phyloP scores from a whole-genome alignment of 2,113 vertebrate genomes.

The Australoheros scitulus region DNA sequence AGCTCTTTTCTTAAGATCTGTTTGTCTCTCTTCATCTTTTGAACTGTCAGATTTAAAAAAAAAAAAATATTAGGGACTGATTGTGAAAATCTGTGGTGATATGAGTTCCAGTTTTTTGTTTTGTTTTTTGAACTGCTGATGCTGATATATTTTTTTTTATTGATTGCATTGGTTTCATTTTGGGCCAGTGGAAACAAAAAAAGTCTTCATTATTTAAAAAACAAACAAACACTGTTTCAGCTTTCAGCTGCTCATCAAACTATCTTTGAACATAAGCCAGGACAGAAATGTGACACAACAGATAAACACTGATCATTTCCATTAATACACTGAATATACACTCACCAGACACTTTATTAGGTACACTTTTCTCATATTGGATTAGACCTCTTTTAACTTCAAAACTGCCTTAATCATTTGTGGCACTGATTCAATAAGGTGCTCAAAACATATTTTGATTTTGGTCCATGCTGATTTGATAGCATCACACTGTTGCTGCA shows the following conservation, averaged over 20 bases:
- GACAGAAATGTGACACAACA: not conserved
- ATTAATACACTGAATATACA: not conserved
- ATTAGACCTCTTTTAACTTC: not conserved
- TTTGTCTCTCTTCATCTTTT: not conserved
- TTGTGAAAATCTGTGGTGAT: not conserved
- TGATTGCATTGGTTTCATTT: not conserved
- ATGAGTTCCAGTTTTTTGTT: not conserved
- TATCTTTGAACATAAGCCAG: too few relatives aligned
- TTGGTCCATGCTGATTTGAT: not conserved
- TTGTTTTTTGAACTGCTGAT: not conserved
- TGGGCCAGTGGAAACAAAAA: not conserved
- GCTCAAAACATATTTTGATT: not conserved
- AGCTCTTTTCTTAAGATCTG: not conserved
- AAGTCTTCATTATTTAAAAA: not conserved
- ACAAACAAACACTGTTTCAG: not conserved
- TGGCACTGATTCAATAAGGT: not conserved
- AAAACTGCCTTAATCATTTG: not conserved
- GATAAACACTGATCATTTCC: not conserved
- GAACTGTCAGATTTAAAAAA: not conserved
- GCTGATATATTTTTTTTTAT: not conserved
- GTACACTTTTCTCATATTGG: not conserved
- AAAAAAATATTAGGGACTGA: not conserved
- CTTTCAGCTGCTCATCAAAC: not conserved
- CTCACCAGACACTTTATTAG: not conserved
- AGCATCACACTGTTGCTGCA: not conserved